Conservation (phyloP, 1,140 invertebrate species). For the Papilio polytes region DNA sequence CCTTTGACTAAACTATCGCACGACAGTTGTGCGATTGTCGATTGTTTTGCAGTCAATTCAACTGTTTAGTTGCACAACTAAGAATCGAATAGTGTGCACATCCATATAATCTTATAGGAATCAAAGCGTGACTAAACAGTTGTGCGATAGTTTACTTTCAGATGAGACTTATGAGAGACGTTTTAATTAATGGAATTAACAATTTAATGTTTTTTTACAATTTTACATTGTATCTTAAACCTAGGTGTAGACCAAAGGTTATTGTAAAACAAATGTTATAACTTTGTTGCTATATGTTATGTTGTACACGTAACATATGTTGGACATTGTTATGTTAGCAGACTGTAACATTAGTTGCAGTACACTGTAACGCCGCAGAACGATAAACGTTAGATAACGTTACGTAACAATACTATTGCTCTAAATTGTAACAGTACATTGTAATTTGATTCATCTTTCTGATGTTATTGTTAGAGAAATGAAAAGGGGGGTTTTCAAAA, state of each 20-base stretch:
- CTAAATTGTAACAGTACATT: background rate
- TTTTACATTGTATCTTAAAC: background rate
- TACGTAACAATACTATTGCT: background rate
- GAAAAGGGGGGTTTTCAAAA: too few species aligned
- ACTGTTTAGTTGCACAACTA: too few species aligned
- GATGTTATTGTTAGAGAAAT: background rate
- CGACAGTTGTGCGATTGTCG: too few species aligned
- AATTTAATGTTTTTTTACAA: background rate
- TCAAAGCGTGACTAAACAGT: too few species aligned
- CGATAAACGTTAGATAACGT: slow-evolving; percentile 22
- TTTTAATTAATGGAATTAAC: too few species aligned
- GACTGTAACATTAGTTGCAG: slow-evolving; percentile 40
- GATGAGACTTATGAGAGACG: too few species aligned
- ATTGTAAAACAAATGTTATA: background rate
- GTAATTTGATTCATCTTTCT: background rate
- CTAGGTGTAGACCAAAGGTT: background rate
- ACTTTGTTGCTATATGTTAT: background rate
- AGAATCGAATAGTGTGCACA: too few species aligned
- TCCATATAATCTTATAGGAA: too few species aligned
- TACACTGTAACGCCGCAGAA: background rate
- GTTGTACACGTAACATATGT: slow-evolving; percentile 29
- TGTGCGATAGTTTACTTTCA: too few species aligned
- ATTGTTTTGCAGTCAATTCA: too few species aligned
- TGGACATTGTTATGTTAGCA: background rate
- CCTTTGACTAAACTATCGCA: too few species aligned